Conservation (phyloP, 2,113 vertebrate species). For the Paratilapia polleni region DNA sequence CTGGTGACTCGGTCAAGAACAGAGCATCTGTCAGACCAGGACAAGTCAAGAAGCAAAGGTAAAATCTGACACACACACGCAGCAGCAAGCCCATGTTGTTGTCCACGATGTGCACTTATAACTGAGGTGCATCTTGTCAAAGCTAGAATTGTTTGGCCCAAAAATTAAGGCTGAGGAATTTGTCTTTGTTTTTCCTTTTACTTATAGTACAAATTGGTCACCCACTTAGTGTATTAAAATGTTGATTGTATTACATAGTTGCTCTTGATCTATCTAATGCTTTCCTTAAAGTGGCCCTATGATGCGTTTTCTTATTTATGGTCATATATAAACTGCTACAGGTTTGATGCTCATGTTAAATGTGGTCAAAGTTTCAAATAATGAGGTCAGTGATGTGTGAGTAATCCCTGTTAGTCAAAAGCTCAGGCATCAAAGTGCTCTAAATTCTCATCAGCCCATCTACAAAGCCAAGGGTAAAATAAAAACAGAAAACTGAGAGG, state of each 20-base stretch:
- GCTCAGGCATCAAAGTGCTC: not conserved
- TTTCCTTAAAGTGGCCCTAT: not conserved
- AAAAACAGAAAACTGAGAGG: too few species aligned
- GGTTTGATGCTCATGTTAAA: not conserved
- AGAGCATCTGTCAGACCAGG: conserved; percentile 86
- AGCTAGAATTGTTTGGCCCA: not conserved
- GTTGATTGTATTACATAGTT: not conserved
- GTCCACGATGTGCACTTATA: not conserved
- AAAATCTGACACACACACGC: not conserved
- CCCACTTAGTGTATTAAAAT: too few species aligned
- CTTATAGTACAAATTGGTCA: too few species aligned
- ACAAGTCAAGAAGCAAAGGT: conserved; percentile 85
- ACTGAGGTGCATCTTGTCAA: not conserved
- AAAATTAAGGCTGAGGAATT: not conserved
- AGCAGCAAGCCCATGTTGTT: not conserved
- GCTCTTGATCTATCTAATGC: not conserved
- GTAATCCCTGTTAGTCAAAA: not conserved
- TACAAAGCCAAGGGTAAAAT: too few species aligned
- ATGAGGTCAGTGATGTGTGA: not conserved
- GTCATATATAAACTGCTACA: not conserved
- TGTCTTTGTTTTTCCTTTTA: too few species aligned
- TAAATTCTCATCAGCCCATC: not conserved
- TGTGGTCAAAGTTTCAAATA: not conserved
- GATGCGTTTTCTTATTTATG: not conserved
- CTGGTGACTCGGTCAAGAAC: conserved; percentile 84